Evolutionary conservation across 1,140 invertebrate species (phyloP).

Genomic region (Heliconius eleuchia): DNA sequence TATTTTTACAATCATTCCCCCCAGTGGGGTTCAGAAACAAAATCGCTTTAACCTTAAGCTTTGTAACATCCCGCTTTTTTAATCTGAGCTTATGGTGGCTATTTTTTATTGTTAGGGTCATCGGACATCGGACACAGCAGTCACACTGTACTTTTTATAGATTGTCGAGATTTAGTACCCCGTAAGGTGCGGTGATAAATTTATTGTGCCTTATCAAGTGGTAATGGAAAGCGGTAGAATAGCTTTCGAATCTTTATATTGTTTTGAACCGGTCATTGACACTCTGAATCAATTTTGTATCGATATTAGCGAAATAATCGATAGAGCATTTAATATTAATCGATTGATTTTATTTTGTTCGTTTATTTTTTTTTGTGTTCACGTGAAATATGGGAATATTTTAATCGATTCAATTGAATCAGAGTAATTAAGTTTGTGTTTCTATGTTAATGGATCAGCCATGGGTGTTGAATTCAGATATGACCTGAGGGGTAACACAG

Average conservation of each 20-base stretch:
- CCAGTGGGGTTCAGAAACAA: not conserved
- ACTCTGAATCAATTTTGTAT: slow-evolving; percentile 7
- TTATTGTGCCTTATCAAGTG: slow-evolving; percentile 70
- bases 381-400: too few relatives aligned
- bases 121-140: slow-evolving; percentile 61
- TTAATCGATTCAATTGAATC: too few relatives aligned
- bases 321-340: not conserved
- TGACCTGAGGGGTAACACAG: too few relatives aligned
- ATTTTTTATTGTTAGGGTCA: slow-evolving; percentile 71
- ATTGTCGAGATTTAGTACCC: slow-evolving; percentile 68
- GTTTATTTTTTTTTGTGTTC: not conserved
- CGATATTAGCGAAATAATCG: not conserved
- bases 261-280: slow-evolving; percentile 42
- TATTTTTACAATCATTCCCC: too few relatives aligned
- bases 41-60: not conserved
- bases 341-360: not conserved
- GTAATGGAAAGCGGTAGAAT: slow-evolving; percentile 54
- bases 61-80: slow-evolving; percentile 44
- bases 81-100: slow-evolving; percentile 50
- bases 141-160: slow-evolving; percentile 64
- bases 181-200: slow-evolving; percentile 68
- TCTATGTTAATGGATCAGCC: too few relatives aligned
- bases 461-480: too few relatives aligned
- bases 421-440: too few relatives aligned
- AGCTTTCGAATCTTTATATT: slow-evolving; percentile 27